These are phyloP conservation scores for Apodemia zela DNA, from an alignment of 2,888 invertebrate species.

Conservation along the genomic window DNA sequence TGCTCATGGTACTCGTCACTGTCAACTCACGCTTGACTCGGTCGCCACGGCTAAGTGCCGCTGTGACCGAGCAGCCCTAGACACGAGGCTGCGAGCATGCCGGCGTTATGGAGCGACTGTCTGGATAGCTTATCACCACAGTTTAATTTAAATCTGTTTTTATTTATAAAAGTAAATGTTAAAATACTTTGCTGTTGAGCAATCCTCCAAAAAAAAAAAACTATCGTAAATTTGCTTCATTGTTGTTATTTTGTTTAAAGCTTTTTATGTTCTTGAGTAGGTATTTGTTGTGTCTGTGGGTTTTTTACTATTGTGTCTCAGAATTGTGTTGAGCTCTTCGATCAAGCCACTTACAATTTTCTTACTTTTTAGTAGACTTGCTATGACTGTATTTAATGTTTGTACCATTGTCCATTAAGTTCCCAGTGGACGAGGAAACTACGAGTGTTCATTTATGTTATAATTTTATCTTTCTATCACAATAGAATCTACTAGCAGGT, in stretches of 20 bases:
- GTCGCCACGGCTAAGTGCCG: slow-evolving; percentile 37
- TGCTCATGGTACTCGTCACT: slow-evolving; percentile 92
- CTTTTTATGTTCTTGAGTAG: slow-evolving; percentile 65
- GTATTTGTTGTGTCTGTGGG: slow-evolving; percentile 61
- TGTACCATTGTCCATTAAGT: slow-evolving; percentile 50
- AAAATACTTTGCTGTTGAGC: slow-evolving; percentile 53
- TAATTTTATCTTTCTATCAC: slow-evolving; percentile 27
- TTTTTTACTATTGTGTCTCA: slow-evolving; percentile 49
- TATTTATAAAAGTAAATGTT: slow-evolving; percentile 16
- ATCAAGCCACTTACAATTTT: slow-evolving; percentile 45
- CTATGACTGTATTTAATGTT: slow-evolving; percentile 54
- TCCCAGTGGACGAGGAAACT: slow-evolving; percentile 49
- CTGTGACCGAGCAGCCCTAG: slow-evolving; percentile 77
- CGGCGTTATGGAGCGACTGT: slow-evolving; percentile 53
- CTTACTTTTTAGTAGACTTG: slow-evolving; percentile 52
- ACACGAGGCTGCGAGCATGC: slow-evolving; percentile 79
- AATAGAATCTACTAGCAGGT: too few species aligned
- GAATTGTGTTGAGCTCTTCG: slow-evolving; percentile 43
- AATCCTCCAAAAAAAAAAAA: slow-evolving; percentile 48
- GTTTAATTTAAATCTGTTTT: slow-evolving; percentile 21
- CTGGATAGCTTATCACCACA: slow-evolving; percentile 46
- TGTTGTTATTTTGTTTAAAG: slow-evolving; percentile 55
- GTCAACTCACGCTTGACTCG: slow-evolving; percentile 86
- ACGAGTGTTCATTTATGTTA: slow-evolving; percentile 35
- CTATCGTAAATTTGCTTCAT: slow-evolving; percentile 53